These are phyloP conservation scores for Linhomoeus sp. DNA, from an alignment of 2,888 invertebrate genomes.

Conservation along the genomic window DNA sequence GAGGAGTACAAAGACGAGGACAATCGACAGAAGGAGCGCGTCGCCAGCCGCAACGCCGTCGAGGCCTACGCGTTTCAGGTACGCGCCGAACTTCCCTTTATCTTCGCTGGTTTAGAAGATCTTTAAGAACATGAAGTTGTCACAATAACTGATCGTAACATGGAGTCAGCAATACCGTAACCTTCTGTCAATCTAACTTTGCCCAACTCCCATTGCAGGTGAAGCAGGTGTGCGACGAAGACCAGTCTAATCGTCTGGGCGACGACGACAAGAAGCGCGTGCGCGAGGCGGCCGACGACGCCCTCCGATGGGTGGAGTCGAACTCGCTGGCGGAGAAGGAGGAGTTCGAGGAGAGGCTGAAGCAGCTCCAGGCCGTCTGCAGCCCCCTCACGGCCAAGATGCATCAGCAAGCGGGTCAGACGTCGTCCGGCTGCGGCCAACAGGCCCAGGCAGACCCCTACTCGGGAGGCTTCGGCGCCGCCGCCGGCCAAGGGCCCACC, in stretches of 20 bases:
- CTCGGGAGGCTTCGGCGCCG: too few relatives aligned
- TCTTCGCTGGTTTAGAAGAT: too few relatives aligned
- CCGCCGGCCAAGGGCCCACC: too few relatives aligned
- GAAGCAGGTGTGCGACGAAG: not conserved
- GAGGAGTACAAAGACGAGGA: constrained; percentile 59
- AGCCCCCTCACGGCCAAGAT: not conserved
- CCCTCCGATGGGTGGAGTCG: not conserved
- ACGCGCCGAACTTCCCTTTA: too few relatives aligned
- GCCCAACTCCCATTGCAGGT: not conserved
- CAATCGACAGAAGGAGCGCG: constrained; percentile 36
- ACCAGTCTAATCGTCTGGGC: not conserved
- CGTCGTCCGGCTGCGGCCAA: not conserved
- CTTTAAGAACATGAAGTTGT: too few relatives aligned
- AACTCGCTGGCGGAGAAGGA: not conserved
- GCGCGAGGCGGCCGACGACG: not conserved
- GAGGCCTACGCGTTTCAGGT: too few relatives aligned
- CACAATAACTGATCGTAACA: too few relatives aligned
- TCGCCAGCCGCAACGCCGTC: constrained; percentile 60
- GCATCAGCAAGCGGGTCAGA: not conserved
- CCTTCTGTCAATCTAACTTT: too few relatives aligned
- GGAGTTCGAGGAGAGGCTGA: not conserved
- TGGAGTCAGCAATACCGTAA: too few relatives aligned
- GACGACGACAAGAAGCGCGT: not conserved
- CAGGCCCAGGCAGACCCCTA: not conserved
- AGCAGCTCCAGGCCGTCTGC: not conserved